Base-by-base conservation (phyloP, 2,888 invertebrate genomes). In the Microctonus brassicae region DNA sequence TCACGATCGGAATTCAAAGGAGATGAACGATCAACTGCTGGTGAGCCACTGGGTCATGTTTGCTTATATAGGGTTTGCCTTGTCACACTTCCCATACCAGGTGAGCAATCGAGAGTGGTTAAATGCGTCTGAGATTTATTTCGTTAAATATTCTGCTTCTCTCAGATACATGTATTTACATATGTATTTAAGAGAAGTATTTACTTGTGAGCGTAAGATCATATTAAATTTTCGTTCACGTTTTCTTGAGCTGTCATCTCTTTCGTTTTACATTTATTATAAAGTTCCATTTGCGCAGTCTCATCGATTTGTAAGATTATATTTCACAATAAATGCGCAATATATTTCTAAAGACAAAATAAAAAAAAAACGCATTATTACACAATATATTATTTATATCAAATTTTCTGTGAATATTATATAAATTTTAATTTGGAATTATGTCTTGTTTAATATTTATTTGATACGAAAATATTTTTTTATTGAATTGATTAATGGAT, bases 61-160 rank as follows among this genome's bases (percentile, higher is more conserved):
- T 63, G 68, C 53, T 67, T 75, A 75, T 75, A 76, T 76, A 74
- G 67, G 47, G 61, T 69, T 70, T 64, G 68, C 58, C 60, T 47
- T 47, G 47, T 17, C 34, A 58, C 29, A 33, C 64, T 57, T 61
- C 36, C 3, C 62, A n/a, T 7, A 29, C 7, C 4, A 29, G 29
- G 22, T 24, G 55, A 57, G 17, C 26, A 63, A 55, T 69, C 62
- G 22, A 55, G 62, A 47, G 60, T 47, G 42, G 61, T 22, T 26
- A 61, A 69, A 53, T 33, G 24, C 53, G 47, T 22, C 17, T 53
- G 20, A 33, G 24, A 7, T 64, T 52, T 33, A 47, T 47, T 47
- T 20, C 20, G 33, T 52, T 29, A n/a, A 47, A 29, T 29, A 29
- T 29, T 52, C 53, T 22, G 17, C 20, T 33, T 33, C 53, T 52